Evolutionary conservation across 1,140 invertebrate species (phyloP).

Genomic region (Sycobia sp.): DNA sequence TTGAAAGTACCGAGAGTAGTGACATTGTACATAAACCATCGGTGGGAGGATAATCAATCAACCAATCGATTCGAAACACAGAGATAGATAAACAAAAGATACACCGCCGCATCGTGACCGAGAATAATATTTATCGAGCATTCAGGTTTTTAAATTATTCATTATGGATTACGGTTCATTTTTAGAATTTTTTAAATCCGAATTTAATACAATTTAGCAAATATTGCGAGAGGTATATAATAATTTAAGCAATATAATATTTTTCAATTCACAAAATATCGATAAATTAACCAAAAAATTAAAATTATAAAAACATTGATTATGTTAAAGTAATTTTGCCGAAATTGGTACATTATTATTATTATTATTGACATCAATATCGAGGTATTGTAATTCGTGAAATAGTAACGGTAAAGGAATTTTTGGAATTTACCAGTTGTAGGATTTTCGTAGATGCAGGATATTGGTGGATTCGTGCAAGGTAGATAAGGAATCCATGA

Average conservation of each 20-base stretch:
- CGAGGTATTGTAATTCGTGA: slow-evolving; percentile 29
- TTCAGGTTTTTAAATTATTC: neutral
- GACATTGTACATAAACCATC: slow-evolving; percentile 11
- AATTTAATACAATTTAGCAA: too few species aligned
- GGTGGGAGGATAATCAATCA: slow-evolving; percentile 31
- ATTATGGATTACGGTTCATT: neutral
- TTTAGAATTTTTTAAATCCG: too few species aligned
- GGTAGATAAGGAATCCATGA: slow-evolving; percentile 14
- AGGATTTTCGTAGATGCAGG: slow-evolving; percentile 21
- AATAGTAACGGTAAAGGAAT: slow-evolving; percentile 16
- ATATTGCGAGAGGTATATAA: too few species aligned
- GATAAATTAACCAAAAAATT: neutral
- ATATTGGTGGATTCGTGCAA: slow-evolving; percentile 29
- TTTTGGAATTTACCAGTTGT: slow-evolving; percentile 18
- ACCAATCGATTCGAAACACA: slow-evolving; percentile 33
- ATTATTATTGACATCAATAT: slow-evolving; percentile 18
- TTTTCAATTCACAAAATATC: neutral
- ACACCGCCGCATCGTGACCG: slow-evolving; percentile 4
- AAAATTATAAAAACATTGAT: neutral
- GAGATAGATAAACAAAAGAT: slow-evolving; percentile 27
- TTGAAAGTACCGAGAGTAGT: neutral
- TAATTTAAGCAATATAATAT: too few species aligned
- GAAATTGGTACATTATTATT: neutral
- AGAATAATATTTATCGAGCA: neutral
- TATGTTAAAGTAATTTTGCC: neutral